Percentiles rank a stretch among this genome's conserved stretches.
Conservation (phyloP, 2,888 invertebrate genomes). For the Zelleria hepariella region DNA sequence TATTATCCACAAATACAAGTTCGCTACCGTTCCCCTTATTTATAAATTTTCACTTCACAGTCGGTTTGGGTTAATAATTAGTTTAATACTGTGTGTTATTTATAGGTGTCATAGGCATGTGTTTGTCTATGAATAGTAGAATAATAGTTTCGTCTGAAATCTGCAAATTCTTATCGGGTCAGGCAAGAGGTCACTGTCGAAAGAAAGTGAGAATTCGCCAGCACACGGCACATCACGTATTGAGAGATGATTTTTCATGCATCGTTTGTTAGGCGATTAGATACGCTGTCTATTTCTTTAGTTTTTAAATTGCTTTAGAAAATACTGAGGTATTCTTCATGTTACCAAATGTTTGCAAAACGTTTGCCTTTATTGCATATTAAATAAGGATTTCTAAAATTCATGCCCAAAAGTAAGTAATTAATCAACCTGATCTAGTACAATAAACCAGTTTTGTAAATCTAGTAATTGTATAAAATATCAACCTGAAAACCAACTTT, state of each 20-base stretch:
- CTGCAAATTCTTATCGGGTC: neutral
- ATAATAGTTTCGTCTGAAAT: neutral
- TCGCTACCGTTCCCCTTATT: no score
- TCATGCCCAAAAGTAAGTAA: neutral
- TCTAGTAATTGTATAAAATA: neutral
- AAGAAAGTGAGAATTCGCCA: neutral
- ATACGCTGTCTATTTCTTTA: neutral
- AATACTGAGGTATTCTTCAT: neutral
- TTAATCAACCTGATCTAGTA: neutral
- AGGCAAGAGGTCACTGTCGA: neutral
- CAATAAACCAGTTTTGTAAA: neutral
- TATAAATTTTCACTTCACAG: no score
- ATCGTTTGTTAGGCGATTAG: neutral
- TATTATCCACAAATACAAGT: no score
- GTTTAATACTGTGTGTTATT: no score
- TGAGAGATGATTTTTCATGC: neutral
- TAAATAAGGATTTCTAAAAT: neutral
- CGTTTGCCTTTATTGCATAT: no score
- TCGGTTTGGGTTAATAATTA: no score
- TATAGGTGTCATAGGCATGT: no score
- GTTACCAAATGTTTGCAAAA: neutral
- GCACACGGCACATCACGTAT: neutral
- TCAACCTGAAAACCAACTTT: neutral
- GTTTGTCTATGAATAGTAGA: neutral
- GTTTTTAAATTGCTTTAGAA: neutral